Evolutionary conservation across 2,113 vertebrate genomes (phyloP).

Genomic region (Poeciliopsis prolifica): DNA sequence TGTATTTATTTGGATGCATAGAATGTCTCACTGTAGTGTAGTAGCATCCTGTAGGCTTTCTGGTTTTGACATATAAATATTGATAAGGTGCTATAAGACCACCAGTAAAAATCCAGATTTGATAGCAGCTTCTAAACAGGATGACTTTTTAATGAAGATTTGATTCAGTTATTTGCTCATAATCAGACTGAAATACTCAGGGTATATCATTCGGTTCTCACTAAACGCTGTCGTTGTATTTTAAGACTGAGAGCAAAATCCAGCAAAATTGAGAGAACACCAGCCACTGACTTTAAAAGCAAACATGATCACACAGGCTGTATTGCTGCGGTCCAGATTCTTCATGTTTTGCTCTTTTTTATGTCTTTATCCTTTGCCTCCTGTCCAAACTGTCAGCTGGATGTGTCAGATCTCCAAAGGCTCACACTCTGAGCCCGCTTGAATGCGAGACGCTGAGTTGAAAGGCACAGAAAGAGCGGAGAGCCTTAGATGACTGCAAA

Average conservation of each 20-base stretch:
- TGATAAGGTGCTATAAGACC: constrained; percentile 2
- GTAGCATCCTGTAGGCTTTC: not conserved
- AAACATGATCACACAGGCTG: constrained; percentile 13
- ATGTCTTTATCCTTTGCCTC: constrained; percentile 18
- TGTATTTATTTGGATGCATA: not conserved
- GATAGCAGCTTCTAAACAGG: not conserved
- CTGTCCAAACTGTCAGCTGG: constrained; percentile 39
- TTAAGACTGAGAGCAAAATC: constrained; percentile 7
- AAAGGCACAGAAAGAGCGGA: constrained; percentile 4
- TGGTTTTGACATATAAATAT: constrained; percentile 4
- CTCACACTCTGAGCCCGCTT: constrained; percentile 33
- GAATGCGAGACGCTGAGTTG: constrained; percentile 14
- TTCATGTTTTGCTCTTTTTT: constrained; percentile 14
- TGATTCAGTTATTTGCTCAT: not conserved
- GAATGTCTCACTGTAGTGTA: not conserved
- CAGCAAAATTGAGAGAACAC: not conserved
- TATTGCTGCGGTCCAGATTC: constrained; percentile 9
- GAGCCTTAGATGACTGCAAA: constrained; percentile 3
- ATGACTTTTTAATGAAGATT: not conserved
- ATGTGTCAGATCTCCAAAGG: constrained; percentile 33
- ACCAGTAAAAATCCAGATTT: not conserved
- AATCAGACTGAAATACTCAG: not conserved
- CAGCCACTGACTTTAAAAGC: not conserved
- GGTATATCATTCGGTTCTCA: not conserved
- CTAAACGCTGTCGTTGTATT: constrained; percentile 12